These are phyloP conservation scores for Gorsachius goisagi DNA, from an alignment of 2,113 vertebrate genomes.

Conservation along the genomic window DNA sequence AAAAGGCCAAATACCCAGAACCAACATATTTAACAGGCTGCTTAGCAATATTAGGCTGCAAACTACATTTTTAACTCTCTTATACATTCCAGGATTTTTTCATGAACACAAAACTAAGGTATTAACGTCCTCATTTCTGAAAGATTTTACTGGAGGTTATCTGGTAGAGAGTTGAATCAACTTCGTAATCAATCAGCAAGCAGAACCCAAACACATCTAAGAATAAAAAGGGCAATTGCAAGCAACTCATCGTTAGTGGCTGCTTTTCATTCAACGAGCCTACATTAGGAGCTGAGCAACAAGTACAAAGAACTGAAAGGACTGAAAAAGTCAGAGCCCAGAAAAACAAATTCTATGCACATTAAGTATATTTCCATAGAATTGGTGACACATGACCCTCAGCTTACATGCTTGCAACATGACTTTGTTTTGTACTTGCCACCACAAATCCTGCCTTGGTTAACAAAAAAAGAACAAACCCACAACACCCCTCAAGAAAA, in stretches of 20 bases:
- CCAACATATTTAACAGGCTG: background rate
- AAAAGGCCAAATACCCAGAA: background rate
- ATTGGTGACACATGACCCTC: rapidly evolving
- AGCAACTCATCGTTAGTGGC: background rate
- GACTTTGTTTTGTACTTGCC: background rate
- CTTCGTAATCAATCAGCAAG: background rate
- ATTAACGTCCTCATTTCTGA: background rate
- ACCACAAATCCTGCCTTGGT: background rate
- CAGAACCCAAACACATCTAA: background rate
- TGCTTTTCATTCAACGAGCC: background rate
- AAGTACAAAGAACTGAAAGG: background rate
- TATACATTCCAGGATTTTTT: background rate
- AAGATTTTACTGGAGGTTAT: background rate
- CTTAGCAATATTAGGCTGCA: background rate
- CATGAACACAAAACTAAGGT: background rate
- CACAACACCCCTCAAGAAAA: background rate
- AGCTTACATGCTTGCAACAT: background rate
- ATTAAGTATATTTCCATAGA: background rate
- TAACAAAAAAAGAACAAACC: background rate
- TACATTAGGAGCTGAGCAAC: background rate
- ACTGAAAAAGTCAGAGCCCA: background rate
- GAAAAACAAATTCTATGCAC: background rate
- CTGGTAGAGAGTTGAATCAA: background rate
- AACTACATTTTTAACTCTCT: background rate
- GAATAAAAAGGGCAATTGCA: background rate